These are phyloP conservation scores for Oscheius sp. DNA, from an alignment of 1,140 invertebrate species.

Conservation along the genomic window DNA sequence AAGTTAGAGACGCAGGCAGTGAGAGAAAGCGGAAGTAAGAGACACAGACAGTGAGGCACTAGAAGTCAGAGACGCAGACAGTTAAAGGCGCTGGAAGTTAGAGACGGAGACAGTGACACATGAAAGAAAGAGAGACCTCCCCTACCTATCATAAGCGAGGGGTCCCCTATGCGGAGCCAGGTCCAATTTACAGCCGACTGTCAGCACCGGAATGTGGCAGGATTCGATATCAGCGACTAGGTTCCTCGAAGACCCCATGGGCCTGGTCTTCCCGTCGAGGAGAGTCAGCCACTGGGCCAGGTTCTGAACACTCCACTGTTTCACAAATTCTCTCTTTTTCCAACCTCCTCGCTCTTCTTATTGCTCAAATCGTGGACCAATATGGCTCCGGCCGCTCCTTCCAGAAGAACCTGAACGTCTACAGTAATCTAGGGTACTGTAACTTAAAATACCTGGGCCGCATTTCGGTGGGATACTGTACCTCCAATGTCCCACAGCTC, in stretches of 20 bases:
- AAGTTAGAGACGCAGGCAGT: no score
- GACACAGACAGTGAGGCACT: no score
- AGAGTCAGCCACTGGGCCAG: constrained; percentile 25
- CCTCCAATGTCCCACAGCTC: constrained; percentile 95
- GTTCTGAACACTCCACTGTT: no score
- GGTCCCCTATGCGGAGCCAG: constrained; percentile 17
- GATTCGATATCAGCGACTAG: constrained; percentile 20
- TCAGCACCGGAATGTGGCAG: constrained; percentile 29
- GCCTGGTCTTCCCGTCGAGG: constrained; percentile 24
- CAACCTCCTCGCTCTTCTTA: constrained; percentile 77
- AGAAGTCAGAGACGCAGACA: no score
- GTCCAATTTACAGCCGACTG: constrained; percentile 23
- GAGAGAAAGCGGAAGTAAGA: no score
- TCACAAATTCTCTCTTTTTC: no score
- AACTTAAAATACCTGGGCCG: no score
- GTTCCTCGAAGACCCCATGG: background rate
- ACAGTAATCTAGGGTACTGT: no score
- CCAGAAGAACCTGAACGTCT: constrained; percentile 95
- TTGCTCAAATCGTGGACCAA: constrained; percentile 94
- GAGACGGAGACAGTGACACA: no score
- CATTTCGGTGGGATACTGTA: constrained; percentile 83
- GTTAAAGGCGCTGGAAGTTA: no score
- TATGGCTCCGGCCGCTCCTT: constrained; percentile 86
- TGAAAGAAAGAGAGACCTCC: no score
- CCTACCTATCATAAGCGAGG: constrained; percentile 16